Evolutionary conservation across 2,888 invertebrate species (phyloP).

Genomic region (Sipunculus nudus): DNA sequence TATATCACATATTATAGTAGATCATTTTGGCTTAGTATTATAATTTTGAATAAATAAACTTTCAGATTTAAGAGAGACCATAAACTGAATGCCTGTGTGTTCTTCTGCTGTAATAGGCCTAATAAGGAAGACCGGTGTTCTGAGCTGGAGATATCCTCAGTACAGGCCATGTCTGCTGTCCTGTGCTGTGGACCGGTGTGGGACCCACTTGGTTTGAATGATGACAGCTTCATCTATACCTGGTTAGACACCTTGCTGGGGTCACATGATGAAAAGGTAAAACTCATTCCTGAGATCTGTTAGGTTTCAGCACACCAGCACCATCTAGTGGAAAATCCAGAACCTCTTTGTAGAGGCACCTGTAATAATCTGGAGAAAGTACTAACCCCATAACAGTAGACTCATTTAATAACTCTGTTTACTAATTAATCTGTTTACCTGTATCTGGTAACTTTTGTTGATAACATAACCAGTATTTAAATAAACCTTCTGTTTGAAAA

Average conservation of each 20-base stretch:
- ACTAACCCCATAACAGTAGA: too few relatives aligned
- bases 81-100: not conserved
- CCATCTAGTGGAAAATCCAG: too few relatives aligned
- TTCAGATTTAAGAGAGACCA: not conserved
- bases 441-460: too few relatives aligned
- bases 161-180: conserved; percentile 92
- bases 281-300: conserved; percentile 10
- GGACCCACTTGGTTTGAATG: conserved; percentile 80
- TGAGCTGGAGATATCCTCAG: conserved; percentile 70
- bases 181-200: conserved; percentile 96
- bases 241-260: conserved; percentile 93
- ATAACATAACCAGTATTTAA: too few relatives aligned
- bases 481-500: too few relatives aligned
- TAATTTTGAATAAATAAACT: too few relatives aligned
- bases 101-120: not conserved
- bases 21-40: too few relatives aligned
- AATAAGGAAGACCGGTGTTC: conserved; percentile 61
- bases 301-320: not conserved
- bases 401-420: too few relatives aligned
- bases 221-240: conserved; percentile 89
- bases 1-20: too few relatives aligned
- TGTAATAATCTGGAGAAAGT: too few relatives aligned
- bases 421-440: too few relatives aligned
- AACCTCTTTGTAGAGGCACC: too few relatives aligned
- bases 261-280: conserved; percentile 75